A percentile compares a stretch with the other conserved stretches of the same genome.
These are phyloP conservation scores for Halichoerus grypus DNA, from an alignment of 2,113 vertebrate genomes.

Conservation along the genomic window DNA sequence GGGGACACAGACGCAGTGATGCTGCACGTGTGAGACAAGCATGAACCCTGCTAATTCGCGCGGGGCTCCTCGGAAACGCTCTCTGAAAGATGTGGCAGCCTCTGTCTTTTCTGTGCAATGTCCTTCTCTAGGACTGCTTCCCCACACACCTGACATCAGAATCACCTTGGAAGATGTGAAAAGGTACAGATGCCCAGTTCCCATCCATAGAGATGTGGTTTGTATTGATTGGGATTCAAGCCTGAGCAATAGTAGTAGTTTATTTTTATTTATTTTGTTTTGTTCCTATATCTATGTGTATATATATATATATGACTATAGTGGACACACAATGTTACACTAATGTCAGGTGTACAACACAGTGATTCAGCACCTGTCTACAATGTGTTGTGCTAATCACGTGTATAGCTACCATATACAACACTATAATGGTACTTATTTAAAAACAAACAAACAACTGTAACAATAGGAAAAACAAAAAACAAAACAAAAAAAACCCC, in stretches of 20 bases:
- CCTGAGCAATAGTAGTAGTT: neutral
- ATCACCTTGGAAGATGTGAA: neutral
- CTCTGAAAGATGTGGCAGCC: neutral
- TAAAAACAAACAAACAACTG: neutral
- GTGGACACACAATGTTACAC: neutral
- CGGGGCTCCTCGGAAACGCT: rapidly evolving
- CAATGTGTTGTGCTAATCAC: neutral
- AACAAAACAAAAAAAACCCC: neutral
- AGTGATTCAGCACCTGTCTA: neutral
- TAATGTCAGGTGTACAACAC: neutral
- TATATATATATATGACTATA: neutral
- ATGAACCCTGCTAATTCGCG: neutral
- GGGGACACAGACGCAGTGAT: rapidly evolving
- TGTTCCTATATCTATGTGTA: neutral
- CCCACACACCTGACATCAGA: neutral
- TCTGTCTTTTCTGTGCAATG: neutral
- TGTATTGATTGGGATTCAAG: neutral
- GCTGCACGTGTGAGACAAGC: rapidly evolving
- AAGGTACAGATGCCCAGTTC: neutral
- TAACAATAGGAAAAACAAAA: neutral
- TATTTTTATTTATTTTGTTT: neutral
- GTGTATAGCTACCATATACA: neutral
- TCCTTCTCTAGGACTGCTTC: neutral
- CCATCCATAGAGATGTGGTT: neutral
- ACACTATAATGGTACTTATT: neutral